Evolutionary conservation across 2,113 vertebrate genomes (phyloP).

Genomic region (Emydocephalus ijimae): DNA sequence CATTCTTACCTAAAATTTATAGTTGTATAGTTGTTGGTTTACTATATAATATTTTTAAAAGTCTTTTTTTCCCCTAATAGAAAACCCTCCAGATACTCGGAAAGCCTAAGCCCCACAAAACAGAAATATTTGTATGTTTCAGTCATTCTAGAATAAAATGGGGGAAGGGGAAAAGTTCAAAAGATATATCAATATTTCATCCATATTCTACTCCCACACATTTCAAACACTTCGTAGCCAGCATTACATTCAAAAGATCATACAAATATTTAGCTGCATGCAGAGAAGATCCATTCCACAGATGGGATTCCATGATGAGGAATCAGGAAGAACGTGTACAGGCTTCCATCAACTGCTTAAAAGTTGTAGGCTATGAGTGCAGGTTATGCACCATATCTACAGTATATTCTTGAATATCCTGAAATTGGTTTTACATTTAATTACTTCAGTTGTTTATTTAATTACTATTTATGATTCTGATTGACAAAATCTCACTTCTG

Average conservation of each 20-base stretch:
- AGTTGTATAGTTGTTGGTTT: not conserved
- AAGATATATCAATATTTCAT: not conserved
- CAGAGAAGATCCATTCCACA: not conserved
- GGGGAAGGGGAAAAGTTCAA: not conserved
- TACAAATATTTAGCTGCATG: not conserved
- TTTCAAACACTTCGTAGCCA: not conserved
- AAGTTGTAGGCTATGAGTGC: not conserved
- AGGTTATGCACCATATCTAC: not conserved
- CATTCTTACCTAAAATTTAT: not conserved
- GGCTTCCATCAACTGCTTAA: not conserved
- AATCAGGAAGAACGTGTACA: not conserved
- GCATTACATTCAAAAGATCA: not conserved
- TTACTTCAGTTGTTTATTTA: not conserved
- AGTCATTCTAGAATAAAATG: not conserved
- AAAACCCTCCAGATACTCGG: not conserved
- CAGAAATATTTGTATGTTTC: not conserved
- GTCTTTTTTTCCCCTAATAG: not conserved
- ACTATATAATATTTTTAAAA: not conserved
- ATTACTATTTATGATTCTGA: not conserved
- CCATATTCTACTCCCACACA: not conserved
- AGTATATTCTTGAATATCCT: not conserved
- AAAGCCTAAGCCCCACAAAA: not conserved
- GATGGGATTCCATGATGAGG: not conserved
- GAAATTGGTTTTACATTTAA: not conserved
- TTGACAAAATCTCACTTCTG: not conserved